phyloP scores from a whole-genome alignment of 2,888 invertebrate species.

The Molanna angustata region DNA sequence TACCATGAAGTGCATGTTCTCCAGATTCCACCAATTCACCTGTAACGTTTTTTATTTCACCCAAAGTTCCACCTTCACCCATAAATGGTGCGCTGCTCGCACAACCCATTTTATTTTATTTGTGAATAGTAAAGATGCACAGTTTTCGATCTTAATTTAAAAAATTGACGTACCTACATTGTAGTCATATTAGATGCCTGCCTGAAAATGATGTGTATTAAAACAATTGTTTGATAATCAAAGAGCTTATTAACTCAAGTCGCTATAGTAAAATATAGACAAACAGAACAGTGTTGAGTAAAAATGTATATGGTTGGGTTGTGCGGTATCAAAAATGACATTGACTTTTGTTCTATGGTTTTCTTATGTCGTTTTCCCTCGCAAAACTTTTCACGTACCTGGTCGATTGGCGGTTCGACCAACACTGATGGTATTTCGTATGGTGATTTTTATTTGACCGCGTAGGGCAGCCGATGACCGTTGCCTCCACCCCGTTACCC shows the following conservation, averaged over 20 bases:
- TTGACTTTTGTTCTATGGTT: too few relatives aligned
- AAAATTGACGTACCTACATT: neutral
- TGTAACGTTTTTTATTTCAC: slow-evolving; percentile 28
- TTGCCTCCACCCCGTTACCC: slow-evolving; percentile 1
- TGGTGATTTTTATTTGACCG: slow-evolving; percentile 23
- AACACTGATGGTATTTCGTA: slow-evolving; percentile 19
- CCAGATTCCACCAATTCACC: slow-evolving; percentile 29
- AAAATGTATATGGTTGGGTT: too few relatives aligned
- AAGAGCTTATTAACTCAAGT: too few relatives aligned
- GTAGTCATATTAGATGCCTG: neutral
- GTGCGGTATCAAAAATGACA: too few relatives aligned
- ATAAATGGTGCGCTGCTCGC: slow-evolving; percentile 31
- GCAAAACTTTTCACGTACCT: too few relatives aligned
- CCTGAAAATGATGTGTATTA: neutral
- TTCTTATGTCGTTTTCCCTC: too few relatives aligned
- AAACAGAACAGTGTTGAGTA: too few relatives aligned
- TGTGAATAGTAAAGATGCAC: neutral
- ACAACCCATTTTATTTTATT: slow-evolving; percentile 25
- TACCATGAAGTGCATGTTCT: slow-evolving; percentile 30
- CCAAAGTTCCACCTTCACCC: slow-evolving; percentile 29
- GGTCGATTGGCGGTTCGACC: slow-evolving; percentile 19
- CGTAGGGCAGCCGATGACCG: slow-evolving; percentile 30
- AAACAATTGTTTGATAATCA: too few relatives aligned
- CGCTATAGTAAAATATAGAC: too few relatives aligned
- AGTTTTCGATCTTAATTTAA: neutral